Conservation (phyloP, 2,113 vertebrate species). For the Microtus richardsoni region DNA sequence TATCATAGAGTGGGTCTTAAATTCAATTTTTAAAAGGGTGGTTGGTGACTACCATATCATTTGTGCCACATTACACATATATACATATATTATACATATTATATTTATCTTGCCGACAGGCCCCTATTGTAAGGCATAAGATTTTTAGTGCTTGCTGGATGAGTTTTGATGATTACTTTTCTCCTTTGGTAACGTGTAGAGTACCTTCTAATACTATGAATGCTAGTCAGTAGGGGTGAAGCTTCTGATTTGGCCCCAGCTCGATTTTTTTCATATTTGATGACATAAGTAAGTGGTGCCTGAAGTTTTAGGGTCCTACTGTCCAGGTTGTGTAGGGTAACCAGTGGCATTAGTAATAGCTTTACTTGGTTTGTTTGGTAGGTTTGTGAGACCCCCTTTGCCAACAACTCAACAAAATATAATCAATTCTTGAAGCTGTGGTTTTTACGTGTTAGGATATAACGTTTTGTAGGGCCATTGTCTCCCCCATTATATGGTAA, state of each 20-base stretch:
- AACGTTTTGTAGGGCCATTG: background rate
- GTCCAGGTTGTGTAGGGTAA: background rate
- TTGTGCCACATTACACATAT: background rate
- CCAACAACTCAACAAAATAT: background rate
- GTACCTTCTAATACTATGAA: background rate
- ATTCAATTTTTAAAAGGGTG: background rate
- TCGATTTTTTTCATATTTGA: background rate
- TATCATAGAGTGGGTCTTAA: background rate
- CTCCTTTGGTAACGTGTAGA: background rate
- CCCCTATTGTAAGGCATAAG: background rate
- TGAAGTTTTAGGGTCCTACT: background rate
- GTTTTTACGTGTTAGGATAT: background rate
- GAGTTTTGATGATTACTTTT: background rate
- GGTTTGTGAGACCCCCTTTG: background rate
- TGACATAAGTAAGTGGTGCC: background rate
- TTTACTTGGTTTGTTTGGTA: background rate
- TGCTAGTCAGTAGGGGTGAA: background rate
- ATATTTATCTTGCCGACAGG: background rate
- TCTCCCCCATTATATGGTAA: background rate
- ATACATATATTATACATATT: background rate
- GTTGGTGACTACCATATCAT: background rate
- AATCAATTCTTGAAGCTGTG: background rate
- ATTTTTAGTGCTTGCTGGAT: background rate
- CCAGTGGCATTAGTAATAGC: background rate
- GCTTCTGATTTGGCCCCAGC: background rate